Conservation (phyloP, 2,888 invertebrate genomes). For the Itoplectis maculator region DNA sequence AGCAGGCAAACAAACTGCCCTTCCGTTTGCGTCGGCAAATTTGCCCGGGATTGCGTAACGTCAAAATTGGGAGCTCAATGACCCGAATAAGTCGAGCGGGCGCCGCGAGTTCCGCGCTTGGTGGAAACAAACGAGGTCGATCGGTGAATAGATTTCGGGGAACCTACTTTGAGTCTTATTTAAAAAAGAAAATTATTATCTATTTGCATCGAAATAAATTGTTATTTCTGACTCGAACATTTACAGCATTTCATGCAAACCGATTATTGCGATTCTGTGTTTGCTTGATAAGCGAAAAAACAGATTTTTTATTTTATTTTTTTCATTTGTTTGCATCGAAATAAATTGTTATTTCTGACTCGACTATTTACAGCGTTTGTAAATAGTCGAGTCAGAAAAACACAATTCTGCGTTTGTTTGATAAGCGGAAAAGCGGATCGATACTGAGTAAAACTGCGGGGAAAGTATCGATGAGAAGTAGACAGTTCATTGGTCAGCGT, state of each 20-base stretch:
- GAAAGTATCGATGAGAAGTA: slow-evolving; percentile 33
- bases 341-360: no score
- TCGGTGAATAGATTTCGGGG: slow-evolving; percentile 26
- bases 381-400: no score
- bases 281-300: no score
- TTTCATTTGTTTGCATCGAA: no score
- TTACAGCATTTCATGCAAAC: no score
- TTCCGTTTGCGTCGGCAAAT: slow-evolving; percentile 33
- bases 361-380: no score
- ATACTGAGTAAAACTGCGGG: neutral
- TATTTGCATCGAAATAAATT: neutral
- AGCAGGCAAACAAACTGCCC: slow-evolving; percentile 56
- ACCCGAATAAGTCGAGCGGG: slow-evolving; percentile 33
- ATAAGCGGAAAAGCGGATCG: neutral
- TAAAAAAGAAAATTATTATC: no score
- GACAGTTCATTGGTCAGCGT: slow-evolving; percentile 51
- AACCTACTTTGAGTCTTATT: neutral
- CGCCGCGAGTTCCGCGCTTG: neutral
- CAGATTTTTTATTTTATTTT: no score
- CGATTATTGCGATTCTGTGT: no score
- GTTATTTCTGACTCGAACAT: no score
- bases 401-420: no score
- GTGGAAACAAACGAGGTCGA: slow-evolving; percentile 27
- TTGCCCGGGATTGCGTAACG: slow-evolving; percentile 39
- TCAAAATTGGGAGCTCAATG: slow-evolving; percentile 30